Percentiles rank a stretch among this genome's conserved stretches.
These are phyloP conservation scores for Amphipoea oculea DNA, from an alignment of 2,888 invertebrate species.

Conservation along the genomic window DNA sequence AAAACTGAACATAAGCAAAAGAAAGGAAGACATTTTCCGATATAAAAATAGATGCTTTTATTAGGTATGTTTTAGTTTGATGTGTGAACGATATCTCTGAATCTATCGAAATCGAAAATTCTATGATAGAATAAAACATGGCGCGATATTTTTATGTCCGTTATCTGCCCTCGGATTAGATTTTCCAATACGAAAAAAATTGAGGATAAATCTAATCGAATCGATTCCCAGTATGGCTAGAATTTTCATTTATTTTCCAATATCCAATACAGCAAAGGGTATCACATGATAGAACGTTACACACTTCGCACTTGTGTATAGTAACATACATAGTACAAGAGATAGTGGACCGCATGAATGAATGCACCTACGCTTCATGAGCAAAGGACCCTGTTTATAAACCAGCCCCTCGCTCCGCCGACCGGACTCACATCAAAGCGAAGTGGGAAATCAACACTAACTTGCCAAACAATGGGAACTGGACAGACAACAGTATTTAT, in stretches of 20 bases:
- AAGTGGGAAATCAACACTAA: conserved; percentile 80
- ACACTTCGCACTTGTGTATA: conserved; percentile 38
- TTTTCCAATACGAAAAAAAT: neutral
- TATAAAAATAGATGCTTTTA: conserved; percentile 31
- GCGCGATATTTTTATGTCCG: neutral
- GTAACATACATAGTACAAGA: conserved; percentile 63
- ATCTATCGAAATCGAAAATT: neutral
- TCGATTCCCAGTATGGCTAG: neutral
- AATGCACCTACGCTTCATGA: conserved; percentile 80
- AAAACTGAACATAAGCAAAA: conserved; percentile 37
- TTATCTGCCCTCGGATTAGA: neutral
- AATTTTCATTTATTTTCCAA: conserved; percentile 24
- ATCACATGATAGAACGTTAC: conserved; percentile 4
- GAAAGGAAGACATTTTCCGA: conserved; percentile 17
- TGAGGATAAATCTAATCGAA: neutral
- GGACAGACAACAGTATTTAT: conserved; percentile 57
- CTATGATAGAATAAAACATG: conserved; percentile 1
- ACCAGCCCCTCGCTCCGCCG: conserved; percentile 72
- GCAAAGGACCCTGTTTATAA: conserved; percentile 81
- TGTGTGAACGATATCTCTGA: conserved; percentile 11
- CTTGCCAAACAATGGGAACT: conserved; percentile 75
- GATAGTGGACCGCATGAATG: conserved; percentile 78
- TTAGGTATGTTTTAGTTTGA: conserved; percentile 12
- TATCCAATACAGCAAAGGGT: neutral
- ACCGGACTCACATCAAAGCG: conserved; percentile 85